Evolutionary conservation across 2,888 invertebrate species (phyloP), one percentile per base, ranked within the genome.

Genomic region (Anthrax anthrax): DNA sequence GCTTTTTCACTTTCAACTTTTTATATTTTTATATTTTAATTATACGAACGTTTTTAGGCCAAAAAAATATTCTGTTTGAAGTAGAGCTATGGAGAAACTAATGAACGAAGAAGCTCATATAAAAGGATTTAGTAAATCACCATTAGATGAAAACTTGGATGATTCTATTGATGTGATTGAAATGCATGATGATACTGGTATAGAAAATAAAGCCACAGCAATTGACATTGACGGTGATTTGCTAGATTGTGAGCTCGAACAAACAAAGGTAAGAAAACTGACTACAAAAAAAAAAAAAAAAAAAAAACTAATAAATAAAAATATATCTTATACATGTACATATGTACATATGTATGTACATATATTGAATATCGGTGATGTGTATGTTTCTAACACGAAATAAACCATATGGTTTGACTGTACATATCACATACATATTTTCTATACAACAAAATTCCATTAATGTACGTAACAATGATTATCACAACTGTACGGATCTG

Each of bases 251-350:
- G 51, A 53, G 44, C 52, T 52, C 47, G 50, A 54, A 37, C 51
- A 50, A 37, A 47, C 48, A 46, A 60, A 64, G 61, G 66, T 65
- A 60, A 47, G 52, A n/a, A n/a, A n/a, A n/a, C n/a, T n/a, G n/a
- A n/a, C n/a, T n/a, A n/a, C n/a, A n/a, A n/a, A n/a, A n/a, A n/a
- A n/a, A n/a, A n/a, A n/a, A n/a, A n/a, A n/a, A n/a, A n/a, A n/a
- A n/a, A n/a, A n/a, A n/a, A n/a, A n/a, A n/a, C n/a, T n/a, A n/a
- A n/a, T n/a, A n/a, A n/a, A n/a, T n/a, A n/a, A n/a, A n/a, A n/a
- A n/a, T n/a, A n/a, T n/a, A n/a, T n/a, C n/a, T n/a, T n/a, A n/a
- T n/a, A n/a, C n/a, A n/a, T n/a, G n/a, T n/a, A n/a, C n/a, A n/a
- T n/a, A n/a, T 32, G 14, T 14, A 42, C 18, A 19, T 36, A 42